Evolutionary conservation across 2,888 invertebrate genomes (phyloP).

Genomic region (Parthenolecanium corni): DNA sequence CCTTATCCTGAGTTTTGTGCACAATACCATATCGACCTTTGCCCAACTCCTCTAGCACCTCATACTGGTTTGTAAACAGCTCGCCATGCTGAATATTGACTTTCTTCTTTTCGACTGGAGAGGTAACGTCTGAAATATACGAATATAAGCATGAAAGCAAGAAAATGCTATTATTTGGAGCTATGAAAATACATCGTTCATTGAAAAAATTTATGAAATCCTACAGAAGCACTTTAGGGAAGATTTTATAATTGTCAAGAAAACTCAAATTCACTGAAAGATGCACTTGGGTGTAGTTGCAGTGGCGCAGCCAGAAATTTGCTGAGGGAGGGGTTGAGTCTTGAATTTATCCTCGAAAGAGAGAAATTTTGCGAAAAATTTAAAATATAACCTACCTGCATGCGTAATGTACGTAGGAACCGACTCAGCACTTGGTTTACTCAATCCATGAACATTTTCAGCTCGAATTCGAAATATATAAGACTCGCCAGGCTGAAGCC

Average conservation of each 20-base stretch:
- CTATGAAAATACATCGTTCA: neutral
- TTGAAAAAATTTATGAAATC: neutral
- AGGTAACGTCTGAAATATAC: slow-evolving; percentile 18
- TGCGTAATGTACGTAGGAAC: slow-evolving; percentile 39
- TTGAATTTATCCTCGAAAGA: no score
- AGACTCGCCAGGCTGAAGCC: slow-evolving; percentile 47
- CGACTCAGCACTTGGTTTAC: slow-evolving; percentile 51
- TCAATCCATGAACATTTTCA: slow-evolving; percentile 61
- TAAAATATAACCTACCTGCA: slow-evolving; percentile 37
- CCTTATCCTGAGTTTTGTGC: slow-evolving; percentile 55
- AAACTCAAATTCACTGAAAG: no score
- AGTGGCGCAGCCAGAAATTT: no score
- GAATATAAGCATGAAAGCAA: neutral
- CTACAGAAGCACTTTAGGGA: neutral
- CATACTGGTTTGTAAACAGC: slow-evolving; percentile 50
- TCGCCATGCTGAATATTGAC: slow-evolving; percentile 46
- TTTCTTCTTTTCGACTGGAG: slow-evolving; percentile 34
- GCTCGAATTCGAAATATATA: slow-evolving; percentile 65
- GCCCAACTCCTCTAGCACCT: slow-evolving; percentile 59
- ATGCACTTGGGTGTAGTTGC: no score
- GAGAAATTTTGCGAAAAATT: no score
- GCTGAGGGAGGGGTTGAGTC: no score
- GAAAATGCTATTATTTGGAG: no score
- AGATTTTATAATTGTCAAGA: no score
- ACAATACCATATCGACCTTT: slow-evolving; percentile 64